These are phyloP conservation scores for Catharus ustulatus DNA, from an alignment of 2,797 vertebrate species.

Conservation along the genomic window DNA sequence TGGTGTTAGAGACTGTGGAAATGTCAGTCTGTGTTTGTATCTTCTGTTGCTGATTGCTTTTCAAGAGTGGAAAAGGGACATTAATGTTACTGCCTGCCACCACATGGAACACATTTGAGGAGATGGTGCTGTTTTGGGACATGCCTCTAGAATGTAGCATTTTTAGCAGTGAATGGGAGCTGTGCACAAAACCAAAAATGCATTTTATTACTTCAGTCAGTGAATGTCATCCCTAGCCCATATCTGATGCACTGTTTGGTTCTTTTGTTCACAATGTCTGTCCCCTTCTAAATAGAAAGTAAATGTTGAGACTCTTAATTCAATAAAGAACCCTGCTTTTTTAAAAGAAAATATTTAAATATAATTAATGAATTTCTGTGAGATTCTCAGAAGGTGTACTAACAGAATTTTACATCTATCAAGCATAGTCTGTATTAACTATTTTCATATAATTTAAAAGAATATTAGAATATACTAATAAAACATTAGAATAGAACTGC, in stretches of 20 bases:
- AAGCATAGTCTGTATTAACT: neutral
- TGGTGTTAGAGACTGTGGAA: neutral
- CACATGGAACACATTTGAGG: neutral
- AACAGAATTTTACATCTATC: neutral
- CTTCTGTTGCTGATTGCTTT: neutral
- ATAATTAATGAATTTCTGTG: neutral
- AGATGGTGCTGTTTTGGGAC: neutral
- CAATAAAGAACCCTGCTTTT: neutral
- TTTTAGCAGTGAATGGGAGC: neutral
- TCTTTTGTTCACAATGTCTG: neutral
- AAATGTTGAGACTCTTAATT: neutral
- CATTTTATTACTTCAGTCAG: neutral
- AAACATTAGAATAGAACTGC: neutral
- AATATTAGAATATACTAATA: neutral
- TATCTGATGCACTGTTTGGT: rapidly evolving
- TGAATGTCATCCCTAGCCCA: neutral
- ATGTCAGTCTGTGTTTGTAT: rapidly evolving
- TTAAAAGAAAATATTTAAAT: neutral
- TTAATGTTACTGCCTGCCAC: neutral
- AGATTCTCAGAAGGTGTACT: neutral
- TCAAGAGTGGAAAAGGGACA: neutral
- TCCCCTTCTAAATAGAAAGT: neutral
- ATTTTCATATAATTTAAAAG: neutral
- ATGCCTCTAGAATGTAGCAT: neutral
- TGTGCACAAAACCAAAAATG: neutral